These are phyloP conservation scores for Masticophis lateralis DNA, from an alignment of 2,797 vertebrate genomes.

Conservation along the genomic window DNA sequence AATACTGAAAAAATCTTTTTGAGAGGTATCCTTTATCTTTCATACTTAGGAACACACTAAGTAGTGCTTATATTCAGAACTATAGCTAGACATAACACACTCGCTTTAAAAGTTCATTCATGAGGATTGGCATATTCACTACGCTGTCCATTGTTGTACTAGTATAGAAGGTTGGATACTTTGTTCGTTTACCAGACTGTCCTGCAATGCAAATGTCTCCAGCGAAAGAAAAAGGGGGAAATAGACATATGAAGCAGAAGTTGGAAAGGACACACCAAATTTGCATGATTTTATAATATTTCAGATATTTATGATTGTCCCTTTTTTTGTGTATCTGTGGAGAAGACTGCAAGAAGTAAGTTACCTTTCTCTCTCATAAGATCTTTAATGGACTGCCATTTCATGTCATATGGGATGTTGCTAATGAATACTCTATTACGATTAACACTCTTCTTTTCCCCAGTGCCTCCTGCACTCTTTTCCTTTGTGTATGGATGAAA, in stretches of 20 bases:
- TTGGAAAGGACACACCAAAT: slow-evolving; percentile 60
- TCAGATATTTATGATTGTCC: slow-evolving; percentile 36
- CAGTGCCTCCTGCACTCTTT: slow-evolving; percentile 76
- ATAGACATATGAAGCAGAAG: slow-evolving; percentile 67
- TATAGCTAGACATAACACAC: slow-evolving; percentile 73
- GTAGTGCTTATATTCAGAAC: slow-evolving; percentile 72
- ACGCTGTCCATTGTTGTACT: slow-evolving; percentile 65
- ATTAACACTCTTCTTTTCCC: slow-evolving; percentile 86
- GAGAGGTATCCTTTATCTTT: slow-evolving; percentile 67
- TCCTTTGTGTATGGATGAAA: slow-evolving; percentile 95
- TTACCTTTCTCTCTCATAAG: slow-evolving; percentile 99
- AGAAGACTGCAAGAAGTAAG: slow-evolving; percentile 54
- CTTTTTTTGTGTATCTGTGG: not conserved
- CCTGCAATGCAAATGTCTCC: slow-evolving; percentile 71
- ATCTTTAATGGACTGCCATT: slow-evolving; percentile 99
- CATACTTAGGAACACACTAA: slow-evolving; percentile 66
- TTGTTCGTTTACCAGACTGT: slow-evolving; percentile 67
- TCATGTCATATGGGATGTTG: slow-evolving; percentile 99
- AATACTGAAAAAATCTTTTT: slow-evolving; percentile 75
- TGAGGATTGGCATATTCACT: slow-evolving; percentile 70
- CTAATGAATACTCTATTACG: slow-evolving; percentile 97
- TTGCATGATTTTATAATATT: slow-evolving; percentile 70
- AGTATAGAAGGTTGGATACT: slow-evolving; percentile 65
- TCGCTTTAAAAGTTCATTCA: slow-evolving; percentile 73
- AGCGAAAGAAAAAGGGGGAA: slow-evolving; percentile 67